Evolutionary conservation across 2,888 invertebrate genomes (phyloP).

Genomic region (Tenthredo amoena): DNA sequence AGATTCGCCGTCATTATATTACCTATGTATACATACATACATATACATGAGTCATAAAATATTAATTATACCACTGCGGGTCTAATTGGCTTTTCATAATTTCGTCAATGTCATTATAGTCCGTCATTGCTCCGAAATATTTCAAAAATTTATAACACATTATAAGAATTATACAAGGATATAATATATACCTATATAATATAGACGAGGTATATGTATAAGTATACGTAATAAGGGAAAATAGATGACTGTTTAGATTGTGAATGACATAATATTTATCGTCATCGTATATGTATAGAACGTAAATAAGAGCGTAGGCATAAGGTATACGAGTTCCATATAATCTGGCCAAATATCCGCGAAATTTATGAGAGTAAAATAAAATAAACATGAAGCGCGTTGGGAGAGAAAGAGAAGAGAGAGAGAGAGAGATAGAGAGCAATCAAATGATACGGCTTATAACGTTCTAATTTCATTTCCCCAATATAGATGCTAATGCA

Average conservation of each 20-base stretch:
- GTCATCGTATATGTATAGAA: background rate
- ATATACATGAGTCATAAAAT: background rate
- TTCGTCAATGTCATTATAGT: background rate
- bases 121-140: no score
- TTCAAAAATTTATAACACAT: no score
- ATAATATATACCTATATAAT: background rate
- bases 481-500: constrained; percentile 44
- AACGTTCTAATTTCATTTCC: constrained; percentile 46
- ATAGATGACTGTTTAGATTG: background rate
- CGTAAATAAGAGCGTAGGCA: background rate
- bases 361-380: constrained; percentile 36
- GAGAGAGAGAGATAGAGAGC: constrained; percentile 32
- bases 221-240: background rate
- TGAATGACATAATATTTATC: constrained; percentile 18
- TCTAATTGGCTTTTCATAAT: background rate
- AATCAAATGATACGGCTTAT: constrained; percentile 43
- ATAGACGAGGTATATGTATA: background rate
- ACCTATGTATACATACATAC: background rate
- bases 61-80: background rate
- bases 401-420: constrained; percentile 26
- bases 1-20: background rate
- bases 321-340: background rate
- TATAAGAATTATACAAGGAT: background rate
- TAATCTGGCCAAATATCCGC: constrained; percentile 34
- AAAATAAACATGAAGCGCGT: constrained; percentile 33